Evolutionary conservation across 2,888 invertebrate genomes (phyloP).

Genomic region (Sminthurides aquaticus): DNA sequence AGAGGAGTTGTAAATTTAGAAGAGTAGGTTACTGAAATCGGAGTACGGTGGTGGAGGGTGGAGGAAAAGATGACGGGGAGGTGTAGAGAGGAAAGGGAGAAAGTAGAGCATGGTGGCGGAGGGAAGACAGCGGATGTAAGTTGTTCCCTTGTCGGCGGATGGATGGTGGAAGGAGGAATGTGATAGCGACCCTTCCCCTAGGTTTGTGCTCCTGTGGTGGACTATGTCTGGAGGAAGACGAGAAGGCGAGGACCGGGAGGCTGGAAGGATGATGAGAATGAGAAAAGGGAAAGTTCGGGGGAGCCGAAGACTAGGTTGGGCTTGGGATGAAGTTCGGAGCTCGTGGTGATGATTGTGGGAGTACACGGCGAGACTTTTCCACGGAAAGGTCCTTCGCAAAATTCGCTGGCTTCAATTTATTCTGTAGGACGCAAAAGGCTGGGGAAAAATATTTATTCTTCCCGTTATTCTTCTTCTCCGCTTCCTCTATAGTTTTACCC

Average conservation of each 20-base stretch:
- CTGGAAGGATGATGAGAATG: neutral
- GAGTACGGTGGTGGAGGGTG: no score
- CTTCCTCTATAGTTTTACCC: neutral
- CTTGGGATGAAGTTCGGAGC: no score
- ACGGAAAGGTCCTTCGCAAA: conserved; percentile 18
- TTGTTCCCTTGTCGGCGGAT: neutral
- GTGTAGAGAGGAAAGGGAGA: neutral
- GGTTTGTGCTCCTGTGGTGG: neutral
- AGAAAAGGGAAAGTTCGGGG: neutral
- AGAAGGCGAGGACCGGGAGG: no score
- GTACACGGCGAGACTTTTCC: conserved; percentile 24
- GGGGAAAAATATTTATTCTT: neutral
- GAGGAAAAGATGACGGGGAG: neutral
- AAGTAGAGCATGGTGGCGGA: neutral
- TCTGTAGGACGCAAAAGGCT: neutral
- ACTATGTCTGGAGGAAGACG: no score
- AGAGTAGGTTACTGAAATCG: no score
- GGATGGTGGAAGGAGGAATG: neutral
- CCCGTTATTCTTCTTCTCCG: neutral
- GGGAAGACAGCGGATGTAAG: neutral
- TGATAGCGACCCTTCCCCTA: neutral
- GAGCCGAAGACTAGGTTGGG: no score
- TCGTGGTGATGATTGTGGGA: no score
- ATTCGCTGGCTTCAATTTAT: neutral
- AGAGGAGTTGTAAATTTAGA: no score